phyloP scores from a whole-genome alignment of 2,113 vertebrate species.

The Eclectus roratus region DNA sequence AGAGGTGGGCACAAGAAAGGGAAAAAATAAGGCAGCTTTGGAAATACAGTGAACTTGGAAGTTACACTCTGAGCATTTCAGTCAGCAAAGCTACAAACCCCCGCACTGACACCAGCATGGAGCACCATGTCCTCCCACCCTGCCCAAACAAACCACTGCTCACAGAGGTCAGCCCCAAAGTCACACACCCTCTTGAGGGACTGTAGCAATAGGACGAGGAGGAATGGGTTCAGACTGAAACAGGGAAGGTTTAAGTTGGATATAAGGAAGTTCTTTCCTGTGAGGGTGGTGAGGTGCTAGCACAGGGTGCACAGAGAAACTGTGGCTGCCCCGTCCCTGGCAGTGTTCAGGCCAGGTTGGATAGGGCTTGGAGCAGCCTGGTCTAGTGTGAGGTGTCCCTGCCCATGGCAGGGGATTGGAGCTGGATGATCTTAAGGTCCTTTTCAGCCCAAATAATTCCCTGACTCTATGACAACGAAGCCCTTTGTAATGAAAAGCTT shows the following conservation, averaged over 20 bases:
- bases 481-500: background rate
- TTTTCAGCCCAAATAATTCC: background rate
- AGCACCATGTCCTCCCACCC: rapidly evolving
- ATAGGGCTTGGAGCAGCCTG: background rate
- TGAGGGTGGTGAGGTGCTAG: background rate
- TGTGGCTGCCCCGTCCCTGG: background rate
- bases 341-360: background rate
- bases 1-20: background rate
- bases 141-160: background rate
- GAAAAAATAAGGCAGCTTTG: background rate
- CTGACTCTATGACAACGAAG: background rate
- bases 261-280: background rate
- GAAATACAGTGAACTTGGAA: background rate
- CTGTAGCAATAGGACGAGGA: background rate
- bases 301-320: background rate
- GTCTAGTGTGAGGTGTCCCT: background rate
- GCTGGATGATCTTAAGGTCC: background rate
- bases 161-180: background rate
- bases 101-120: rapidly evolving
- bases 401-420: background rate
- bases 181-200: background rate
- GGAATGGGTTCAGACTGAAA: background rate
- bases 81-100: background rate
- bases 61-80: background rate
- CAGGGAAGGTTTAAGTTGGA: background rate